Percentiles rank a stretch among this genome's conserved stretches.
These are phyloP conservation scores for Diloba caeruleocephala DNA, from an alignment of 2,888 invertebrate genomes.

Conservation along the genomic window DNA sequence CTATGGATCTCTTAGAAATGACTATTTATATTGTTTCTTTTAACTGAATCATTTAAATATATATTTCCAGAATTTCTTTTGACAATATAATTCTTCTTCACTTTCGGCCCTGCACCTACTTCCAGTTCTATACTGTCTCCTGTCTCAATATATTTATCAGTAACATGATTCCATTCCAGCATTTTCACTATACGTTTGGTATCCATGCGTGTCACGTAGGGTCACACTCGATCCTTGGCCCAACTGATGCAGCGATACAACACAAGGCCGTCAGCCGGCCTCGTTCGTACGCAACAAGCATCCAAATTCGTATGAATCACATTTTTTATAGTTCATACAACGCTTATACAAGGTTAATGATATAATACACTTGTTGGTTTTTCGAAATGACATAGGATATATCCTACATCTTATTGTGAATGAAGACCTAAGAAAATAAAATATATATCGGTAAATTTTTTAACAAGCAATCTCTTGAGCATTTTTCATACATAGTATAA, in stretches of 20 bases:
- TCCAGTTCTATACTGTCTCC: neutral
- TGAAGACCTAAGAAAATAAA: conserved; percentile 23
- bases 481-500: neutral
- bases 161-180: conserved; percentile 15
- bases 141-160: conserved; percentile 11
- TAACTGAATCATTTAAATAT: neutral
- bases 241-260: conserved; percentile 70
- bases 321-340: conserved; percentile 62
- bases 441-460: neutral
- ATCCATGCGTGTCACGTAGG: conserved; percentile 72
- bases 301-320: conserved; percentile 79
- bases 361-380: conserved; percentile 52
- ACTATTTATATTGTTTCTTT: conserved; percentile 10
- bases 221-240: conserved; percentile 76
- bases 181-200: conserved; percentile 52
- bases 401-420: conserved; percentile 27
- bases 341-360: conserved; percentile 70
- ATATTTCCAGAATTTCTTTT: neutral
- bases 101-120: neutral
- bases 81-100: neutral
- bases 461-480: neutral
- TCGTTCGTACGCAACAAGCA: conserved; percentile 78
- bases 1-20: conserved; percentile 23
- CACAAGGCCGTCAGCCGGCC: conserved; percentile 78
- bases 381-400: conserved; percentile 38